Base-by-base conservation (phyloP, 1,140 invertebrate genomes). In the Drosophila quadrilineata region DNA sequence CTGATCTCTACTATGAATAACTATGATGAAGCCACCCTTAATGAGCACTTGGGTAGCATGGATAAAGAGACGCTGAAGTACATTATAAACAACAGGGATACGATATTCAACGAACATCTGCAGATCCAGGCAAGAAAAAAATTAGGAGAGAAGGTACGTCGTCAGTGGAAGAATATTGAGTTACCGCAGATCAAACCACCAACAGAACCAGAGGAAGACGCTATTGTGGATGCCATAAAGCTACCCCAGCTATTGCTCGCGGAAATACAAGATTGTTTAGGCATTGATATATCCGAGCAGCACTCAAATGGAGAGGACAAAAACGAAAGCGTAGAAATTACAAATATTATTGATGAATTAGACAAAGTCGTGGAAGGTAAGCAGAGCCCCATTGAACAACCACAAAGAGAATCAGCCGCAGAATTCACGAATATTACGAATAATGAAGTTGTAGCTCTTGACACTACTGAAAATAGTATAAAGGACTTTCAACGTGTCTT, bases 201-300 rank as follows among this genome's bases (percentile, higher is more conserved):
- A 4, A 54, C 6, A 2, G 50, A 79, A 1, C 56, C 82, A 4
- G 40, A 87, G 9, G 77, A 87, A 10, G 88, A 89, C 36, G 80
- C 75, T 33, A 79, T 79, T 33, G 85, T 89, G 4, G 87, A 89
- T 41, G 52, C 85, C 16, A 79, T 86, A 0, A 63, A 77, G 21
- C 63, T 89, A 35, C 87, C 87, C 5, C 53, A 69, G 12, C 5
- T 69, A 3, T 26, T 89, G 19, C 48, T 89, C 12, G 58, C 82
- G 22, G 84, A 89, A 40, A 88, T 89, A 24, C 69, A 72, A 50
- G 71, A 88, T 24, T 84, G 79, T n/a, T 79, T 89, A 5, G 79
- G 87, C 33, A 59, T 75, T 12, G 41, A 85, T 3, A 50, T 79
- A 31, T 31, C 40, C 40, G 38, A 17, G 12, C 3, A 29, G 35